Conservation (phyloP, 1,140 invertebrate genomes). For the Conus ventricosus region DNA sequence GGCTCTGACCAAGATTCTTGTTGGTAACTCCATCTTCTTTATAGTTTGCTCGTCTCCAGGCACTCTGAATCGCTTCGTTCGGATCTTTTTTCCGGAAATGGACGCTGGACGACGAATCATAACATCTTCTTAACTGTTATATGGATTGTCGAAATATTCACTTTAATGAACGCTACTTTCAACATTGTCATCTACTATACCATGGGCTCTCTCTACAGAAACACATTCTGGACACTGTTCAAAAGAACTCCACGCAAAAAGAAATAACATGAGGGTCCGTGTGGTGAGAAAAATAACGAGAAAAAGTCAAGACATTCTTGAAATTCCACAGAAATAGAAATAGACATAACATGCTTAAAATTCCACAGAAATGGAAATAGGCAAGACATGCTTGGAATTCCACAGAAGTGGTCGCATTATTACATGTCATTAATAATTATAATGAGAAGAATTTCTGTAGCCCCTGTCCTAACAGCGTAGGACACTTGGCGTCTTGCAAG, state of each 20-base stretch:
- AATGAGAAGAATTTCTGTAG: too few species aligned
- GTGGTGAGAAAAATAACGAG: too few species aligned
- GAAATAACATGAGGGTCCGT: too few species aligned
- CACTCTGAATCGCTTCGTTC: not conserved
- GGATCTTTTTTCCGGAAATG: not conserved
- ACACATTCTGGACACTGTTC: not conserved
- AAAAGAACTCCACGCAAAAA: not conserved
- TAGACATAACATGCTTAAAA: too few species aligned
- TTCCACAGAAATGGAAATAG: too few species aligned
- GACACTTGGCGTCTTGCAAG: too few species aligned
- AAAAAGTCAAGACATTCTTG: too few species aligned
- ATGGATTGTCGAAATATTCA: not conserved
- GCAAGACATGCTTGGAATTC: too few species aligned
- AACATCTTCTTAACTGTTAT: not conserved
- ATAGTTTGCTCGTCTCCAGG: not conserved
- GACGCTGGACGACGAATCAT: not conserved
- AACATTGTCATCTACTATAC: constrained; percentile 19
- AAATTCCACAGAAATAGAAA: too few species aligned
- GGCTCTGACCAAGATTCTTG: constrained; percentile 13
- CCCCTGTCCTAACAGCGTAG: too few species aligned
- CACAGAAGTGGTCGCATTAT: too few species aligned
- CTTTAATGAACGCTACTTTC: constrained; percentile 16
- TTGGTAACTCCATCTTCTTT: not conserved
- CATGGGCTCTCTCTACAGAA: constrained; percentile 1
- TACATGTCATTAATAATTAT: too few species aligned